These are phyloP conservation scores for Burhinus oedicnemus DNA, from an alignment of 2,113 vertebrate species.

Conservation along the genomic window DNA sequence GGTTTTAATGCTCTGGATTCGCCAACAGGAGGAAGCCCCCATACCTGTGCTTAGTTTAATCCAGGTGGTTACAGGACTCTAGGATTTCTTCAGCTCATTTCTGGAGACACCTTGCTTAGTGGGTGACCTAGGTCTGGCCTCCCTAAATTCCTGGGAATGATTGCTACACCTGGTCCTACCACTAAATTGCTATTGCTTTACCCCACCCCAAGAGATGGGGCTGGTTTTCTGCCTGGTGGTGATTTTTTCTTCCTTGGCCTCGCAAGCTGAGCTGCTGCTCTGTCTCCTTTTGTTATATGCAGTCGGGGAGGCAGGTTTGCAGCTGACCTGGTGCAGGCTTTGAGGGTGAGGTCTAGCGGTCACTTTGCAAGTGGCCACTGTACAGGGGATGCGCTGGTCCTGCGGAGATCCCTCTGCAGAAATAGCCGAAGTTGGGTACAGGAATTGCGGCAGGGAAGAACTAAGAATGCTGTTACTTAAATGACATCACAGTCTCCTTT, in stretches of 20 bases:
- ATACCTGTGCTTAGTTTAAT: neutral
- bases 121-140: neutral
- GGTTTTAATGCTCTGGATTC: neutral
- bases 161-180: neutral
- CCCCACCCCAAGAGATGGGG: neutral
- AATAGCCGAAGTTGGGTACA: neutral
- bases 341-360: fast-evolving
- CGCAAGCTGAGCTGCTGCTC: neutral
- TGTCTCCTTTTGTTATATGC: neutral
- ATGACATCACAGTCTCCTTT: neutral
- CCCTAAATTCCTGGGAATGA: neutral
- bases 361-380: neutral
- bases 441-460: neutral
- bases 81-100: neutral
- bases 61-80: neutral
- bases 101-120: neutral
- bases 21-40: neutral
- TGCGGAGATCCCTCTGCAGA: neutral
- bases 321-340: neutral
- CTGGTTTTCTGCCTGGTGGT: neutral
- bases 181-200: neutral
- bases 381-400: neutral
- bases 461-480: neutral
- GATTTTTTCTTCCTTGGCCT: neutral
- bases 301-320: neutral